Evolutionary conservation across 2,888 invertebrate species (phyloP), one percentile per base, ranked within the genome.

Genomic region (Agrochola circellaris): DNA sequence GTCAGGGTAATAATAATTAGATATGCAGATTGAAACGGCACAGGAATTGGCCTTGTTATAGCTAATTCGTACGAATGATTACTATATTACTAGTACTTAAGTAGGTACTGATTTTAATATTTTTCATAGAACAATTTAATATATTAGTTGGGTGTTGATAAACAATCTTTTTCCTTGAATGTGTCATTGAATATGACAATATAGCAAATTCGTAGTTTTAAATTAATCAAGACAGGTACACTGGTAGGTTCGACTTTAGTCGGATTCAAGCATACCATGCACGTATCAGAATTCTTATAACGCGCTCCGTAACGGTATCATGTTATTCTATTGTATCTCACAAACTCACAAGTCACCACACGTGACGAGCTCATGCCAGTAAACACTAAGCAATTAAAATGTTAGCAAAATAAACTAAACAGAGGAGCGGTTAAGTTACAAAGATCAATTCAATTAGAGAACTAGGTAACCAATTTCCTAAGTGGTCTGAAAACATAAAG

Each of bases 361-460:
- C 48, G 48, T 76, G 20, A 76, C 56, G 48, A 30, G 6, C 15
- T 70, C 17, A n/a, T 26, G 48, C 26, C 42, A 30, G 54, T 45
- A 72, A 42, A 67, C 60, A 30, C 48, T 26, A 26, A 56, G 23
- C 60, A 48, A 70, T 70, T 67, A 66, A 77, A 81, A 81, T 45
- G 61, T 38, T 30, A 65, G n/a, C 30, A 62, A 70, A 58, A 77
- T 34, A 62, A 67, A 73, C 38, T n/a, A 56, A 64, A 79, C 38
- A 71, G 58, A 74, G 85, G 83, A 73, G 81, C 51, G 81, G 79
- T 71, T 66, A 54, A 38, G 58, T 65, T 45, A 54, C 60, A 60
- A 60, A 72, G 42, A 83, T 74, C 83, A 87, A 87, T 88, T 80
- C 75, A 85, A 85, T 88, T 87, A 83, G 48, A 69, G 65, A 72